phyloP scores from a whole-genome alignment of 2,888 invertebrate species.

The Exephanes ischioxanthus region DNA sequence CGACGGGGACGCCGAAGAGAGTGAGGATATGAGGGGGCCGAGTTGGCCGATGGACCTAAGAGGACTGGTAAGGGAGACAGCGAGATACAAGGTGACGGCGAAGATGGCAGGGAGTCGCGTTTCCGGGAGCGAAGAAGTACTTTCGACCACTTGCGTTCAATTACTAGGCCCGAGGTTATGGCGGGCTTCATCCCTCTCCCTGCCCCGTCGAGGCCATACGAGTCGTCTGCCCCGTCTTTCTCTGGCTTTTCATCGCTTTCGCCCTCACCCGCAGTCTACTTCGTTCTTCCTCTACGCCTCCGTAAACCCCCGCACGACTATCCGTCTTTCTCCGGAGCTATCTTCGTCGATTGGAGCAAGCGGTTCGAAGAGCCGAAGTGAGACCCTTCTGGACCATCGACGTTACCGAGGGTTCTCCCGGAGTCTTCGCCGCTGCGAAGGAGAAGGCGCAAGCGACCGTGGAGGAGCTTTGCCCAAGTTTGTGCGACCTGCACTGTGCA shows the following conservation, averaged over 20 bases:
- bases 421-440: constrained; percentile 33
- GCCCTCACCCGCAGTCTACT: constrained; percentile 54
- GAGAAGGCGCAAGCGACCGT: constrained; percentile 41
- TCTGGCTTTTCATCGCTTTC: constrained; percentile 42
- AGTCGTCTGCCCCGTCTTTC: constrained; percentile 59
- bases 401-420: constrained; percentile 39
- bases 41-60: constrained; percentile 14
- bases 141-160: constrained; percentile 82
- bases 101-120: constrained; percentile 58
- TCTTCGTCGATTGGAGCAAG: constrained; percentile 57
- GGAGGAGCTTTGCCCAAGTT: constrained; percentile 71
- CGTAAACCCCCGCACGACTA: constrained; percentile 61
- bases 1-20: neutral
- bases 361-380: constrained; percentile 13
- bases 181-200: constrained; percentile 72
- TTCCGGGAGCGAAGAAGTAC: constrained; percentile 74
- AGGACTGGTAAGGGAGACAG: constrained; percentile 57
- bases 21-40: neutral
- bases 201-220: constrained; percentile 49
- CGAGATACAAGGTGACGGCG: constrained; percentile 40
- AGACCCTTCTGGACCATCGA: constrained; percentile 39
- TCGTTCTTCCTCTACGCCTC: constrained; percentile 48
- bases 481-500: constrained; percentile 70
- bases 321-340: constrained; percentile 58
- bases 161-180: constrained; percentile 81